phyloP scores from a whole-genome alignment of 2,797 vertebrate genomes.

The Staurois parvus region DNA sequence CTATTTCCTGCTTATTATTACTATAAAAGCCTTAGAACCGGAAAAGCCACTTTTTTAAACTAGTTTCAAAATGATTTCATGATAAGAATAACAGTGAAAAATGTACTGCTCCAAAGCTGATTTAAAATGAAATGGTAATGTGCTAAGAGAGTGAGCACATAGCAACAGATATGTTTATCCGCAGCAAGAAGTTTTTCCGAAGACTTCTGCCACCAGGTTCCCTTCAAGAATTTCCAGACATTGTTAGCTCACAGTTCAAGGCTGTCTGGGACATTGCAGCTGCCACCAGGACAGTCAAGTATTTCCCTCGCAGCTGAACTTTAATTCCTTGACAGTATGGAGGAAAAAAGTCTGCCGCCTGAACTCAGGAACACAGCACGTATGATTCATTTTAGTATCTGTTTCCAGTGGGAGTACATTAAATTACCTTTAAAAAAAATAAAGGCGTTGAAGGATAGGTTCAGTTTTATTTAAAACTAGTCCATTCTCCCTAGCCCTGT shows the following conservation, averaged over 20 bases:
- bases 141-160: neutral
- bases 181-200: constrained; percentile 2
- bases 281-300: constrained; percentile 24
- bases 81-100: too few species aligned
- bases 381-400: neutral
- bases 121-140: neutral
- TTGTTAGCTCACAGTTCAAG: constrained; percentile 29
- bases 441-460: too few species aligned
- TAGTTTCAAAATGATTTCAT: too few species aligned
- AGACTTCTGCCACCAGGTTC: constrained; percentile 10
- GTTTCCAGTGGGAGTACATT: too few species aligned
- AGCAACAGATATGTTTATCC: constrained; percentile 4
- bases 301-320: neutral
- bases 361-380: neutral
- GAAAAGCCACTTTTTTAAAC: too few species aligned
- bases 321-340: neutral
- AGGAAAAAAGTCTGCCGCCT: neutral
- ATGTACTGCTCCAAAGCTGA: too few species aligned
- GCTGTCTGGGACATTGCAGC: constrained; percentile 13
- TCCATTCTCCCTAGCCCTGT: too few species aligned
- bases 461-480: too few species aligned
- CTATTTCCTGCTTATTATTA: too few species aligned
- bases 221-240: constrained; percentile 11
- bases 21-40: too few species aligned
- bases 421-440: neutral